Evolutionary conservation across 2,113 vertebrate species (phyloP), one percentile per base, ranked within the genome.

Genomic region (Tachysurus fulvidraco): DNA sequence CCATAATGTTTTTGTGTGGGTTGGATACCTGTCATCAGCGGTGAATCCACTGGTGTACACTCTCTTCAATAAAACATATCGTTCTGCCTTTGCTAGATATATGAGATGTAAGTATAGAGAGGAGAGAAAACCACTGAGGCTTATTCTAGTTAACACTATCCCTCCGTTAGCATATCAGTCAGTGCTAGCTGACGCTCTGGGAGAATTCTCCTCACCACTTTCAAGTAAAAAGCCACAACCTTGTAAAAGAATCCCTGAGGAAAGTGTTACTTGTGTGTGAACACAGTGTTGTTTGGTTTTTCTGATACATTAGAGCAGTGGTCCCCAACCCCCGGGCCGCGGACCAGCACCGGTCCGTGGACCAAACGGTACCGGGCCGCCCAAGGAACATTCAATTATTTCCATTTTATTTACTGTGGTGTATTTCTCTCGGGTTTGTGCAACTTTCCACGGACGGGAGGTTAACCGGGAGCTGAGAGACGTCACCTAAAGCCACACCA

Each of bases 41-140:
- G 96, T 99, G 87, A 99, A 99, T 67, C 98, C 98, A 0, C 94
- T 99, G 0, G 97, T 99, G 1, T 99, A 99, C 50, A 99, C 98
- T 0, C 86, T 99, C 73, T 99, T 99, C 89, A 99, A 99, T 28
- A 96, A 98, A 90, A 99, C 97, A 0, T 99, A 98, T 73, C 95
- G 98, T 0, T 96, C 97, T 0, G 98, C 98, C 4, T 99, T 99
- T 90, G 95, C 94, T 0, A 96, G 97, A 55, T 99, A 98, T 60
- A 95, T 98, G 5, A 95, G 96, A 87, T 99, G 98, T 91, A 97
- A 92, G 84, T 98, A 98, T 92, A 96, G 94, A 83, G 96, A 97
- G 36, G 95, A 96, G 89, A 98, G 95, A 92, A 98, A 98, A 90
- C 97, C 96, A 0, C 87, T 98, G 80, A 97, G 97, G 90, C 92